Base-by-base conservation (phyloP, 2,888 invertebrate genomes). In the Dexiosoma caninum region DNA sequence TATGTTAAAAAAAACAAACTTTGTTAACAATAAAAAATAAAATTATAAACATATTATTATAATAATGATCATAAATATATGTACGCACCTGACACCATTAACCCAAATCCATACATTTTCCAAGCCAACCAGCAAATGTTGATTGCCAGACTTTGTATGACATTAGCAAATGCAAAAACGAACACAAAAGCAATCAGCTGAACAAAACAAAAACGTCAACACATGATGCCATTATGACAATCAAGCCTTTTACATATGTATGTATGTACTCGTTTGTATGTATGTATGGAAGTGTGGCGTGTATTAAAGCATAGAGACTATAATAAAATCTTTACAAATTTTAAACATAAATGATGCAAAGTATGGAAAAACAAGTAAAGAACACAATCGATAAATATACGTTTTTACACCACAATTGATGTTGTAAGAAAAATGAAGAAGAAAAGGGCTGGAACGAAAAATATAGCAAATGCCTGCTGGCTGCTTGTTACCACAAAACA, bases 51-150 rank as follows among this genome's bases (percentile, higher is more conserved):
- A 57, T 16, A 27, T 37, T 37, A 27, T 46, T 8, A 46, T 53
- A 3, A 27, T 59, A 16, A 46, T 46, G 2, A 57, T 14, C 6
- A 49, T 37, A 42, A 40, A 44, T 14, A 32, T n/a, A 30, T 37
- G 16, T 19, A 46, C 12, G 35, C 79, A 79, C 78, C 78, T 78
- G 78, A 62, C 55, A 78, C 72, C 72, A 74, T 69, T 74, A 79
- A 79, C 78, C 78, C 74, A 79, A 79, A 74, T 79, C 12, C 35
- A 55, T 44, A 35, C 37, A 12, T 32, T 37, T 49, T 49, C 37
- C 46, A 49, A 27, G 55, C 23, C 44, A 32, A 60, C 19, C 49
- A 53, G 12, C 23, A 53, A 74, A 57, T 55, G 40, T 40, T 53
- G 69, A 62, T 70, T 70, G 14, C 40, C 35, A 42, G 53, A 51